phyloP scores from a whole-genome alignment of 2,113 vertebrate genomes.

The Leucosticte australis region DNA sequence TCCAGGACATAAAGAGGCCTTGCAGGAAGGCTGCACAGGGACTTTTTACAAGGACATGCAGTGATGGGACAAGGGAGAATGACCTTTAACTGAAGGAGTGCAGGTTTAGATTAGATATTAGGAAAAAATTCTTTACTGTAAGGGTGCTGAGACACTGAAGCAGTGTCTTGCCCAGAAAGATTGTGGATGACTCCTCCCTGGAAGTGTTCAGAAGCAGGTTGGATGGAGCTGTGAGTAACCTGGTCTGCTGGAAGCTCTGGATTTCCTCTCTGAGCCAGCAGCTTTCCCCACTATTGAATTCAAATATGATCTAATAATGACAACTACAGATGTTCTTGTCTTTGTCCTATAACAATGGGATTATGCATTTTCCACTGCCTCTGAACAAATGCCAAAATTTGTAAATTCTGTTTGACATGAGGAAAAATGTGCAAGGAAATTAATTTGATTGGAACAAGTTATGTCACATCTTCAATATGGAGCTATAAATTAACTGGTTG shows the following conservation, averaged over 20 bases:
- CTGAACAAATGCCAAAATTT: constrained; percentile 8
- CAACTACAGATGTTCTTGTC: not conserved
- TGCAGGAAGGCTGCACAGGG: not conserved
- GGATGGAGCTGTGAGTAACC: not conserved
- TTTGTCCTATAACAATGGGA: not conserved
- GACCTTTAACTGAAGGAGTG: not conserved
- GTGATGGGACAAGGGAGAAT: not conserved
- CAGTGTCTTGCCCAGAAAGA: not conserved
- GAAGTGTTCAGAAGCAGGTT: not conserved
- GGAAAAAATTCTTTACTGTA: not conserved
- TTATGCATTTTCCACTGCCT: not conserved
- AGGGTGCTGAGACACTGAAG: not conserved
- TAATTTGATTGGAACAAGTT: not conserved
- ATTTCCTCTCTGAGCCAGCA: not conserved
- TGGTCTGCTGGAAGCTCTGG: not conserved
- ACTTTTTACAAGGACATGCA: not conserved
- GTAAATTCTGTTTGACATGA: not conserved
- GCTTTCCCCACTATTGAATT: not conserved
- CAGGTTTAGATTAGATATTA: not conserved
- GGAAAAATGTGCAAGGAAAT: not conserved
- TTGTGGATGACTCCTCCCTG: not conserved
- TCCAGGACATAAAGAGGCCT: not conserved
- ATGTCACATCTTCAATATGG: not conserved
- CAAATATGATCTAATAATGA: not conserved
- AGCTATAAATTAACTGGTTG: not conserved